A percentile compares a stretch with the other conserved stretches of the same genome.
Conservation (phyloP, 2,888 invertebrate species). For the Eristalinus aeneus region DNA sequence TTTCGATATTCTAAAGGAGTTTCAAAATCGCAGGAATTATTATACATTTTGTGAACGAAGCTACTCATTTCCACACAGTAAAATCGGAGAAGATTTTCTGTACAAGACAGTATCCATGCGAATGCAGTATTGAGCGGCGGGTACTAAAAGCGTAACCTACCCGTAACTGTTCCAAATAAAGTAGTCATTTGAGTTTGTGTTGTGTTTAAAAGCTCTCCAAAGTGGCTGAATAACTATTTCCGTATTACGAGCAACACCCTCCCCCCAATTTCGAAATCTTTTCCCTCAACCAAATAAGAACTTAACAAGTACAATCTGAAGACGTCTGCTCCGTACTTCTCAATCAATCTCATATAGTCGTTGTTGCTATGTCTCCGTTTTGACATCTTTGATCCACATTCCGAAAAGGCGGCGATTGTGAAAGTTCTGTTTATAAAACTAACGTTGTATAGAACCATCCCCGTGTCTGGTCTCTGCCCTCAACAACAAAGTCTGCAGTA, state of each 20-base stretch:
- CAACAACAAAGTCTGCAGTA: conserved; percentile 96
- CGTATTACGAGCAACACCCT: conserved; percentile 95
- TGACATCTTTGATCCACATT: conserved; percentile 99
- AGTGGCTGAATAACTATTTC: conserved; percentile 97
- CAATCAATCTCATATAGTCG: conserved; percentile 92
- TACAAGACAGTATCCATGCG: conserved; percentile 95
- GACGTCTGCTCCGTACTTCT: conserved; percentile 97
- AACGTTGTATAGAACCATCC: conserved; percentile 98
- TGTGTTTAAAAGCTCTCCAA: conserved; percentile 85
- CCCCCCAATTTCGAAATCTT: conserved; percentile 95
- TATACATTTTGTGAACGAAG: conserved; percentile 95
- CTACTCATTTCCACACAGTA: conserved; percentile 94
- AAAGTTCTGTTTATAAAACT: conserved; percentile 94
- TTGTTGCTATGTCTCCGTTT: conserved; percentile 98
- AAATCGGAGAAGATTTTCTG: conserved; percentile 92
- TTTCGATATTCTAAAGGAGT: conserved; percentile 96
- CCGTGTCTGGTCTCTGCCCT: conserved; percentile 96
- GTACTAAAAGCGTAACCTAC: not conserved
- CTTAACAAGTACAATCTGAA: conserved; percentile 95
- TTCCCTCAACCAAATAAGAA: conserved; percentile 96
- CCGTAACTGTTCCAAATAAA: conserved; percentile 81
- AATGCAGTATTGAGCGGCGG: conserved; percentile 87
- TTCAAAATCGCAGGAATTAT: conserved; percentile 93
- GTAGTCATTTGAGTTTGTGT: not conserved
- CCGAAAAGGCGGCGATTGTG: conserved; percentile 95